These are phyloP conservation scores for Hemibagrus wyckioides DNA, from an alignment of 2,113 vertebrate genomes.

Conservation along the genomic window DNA sequence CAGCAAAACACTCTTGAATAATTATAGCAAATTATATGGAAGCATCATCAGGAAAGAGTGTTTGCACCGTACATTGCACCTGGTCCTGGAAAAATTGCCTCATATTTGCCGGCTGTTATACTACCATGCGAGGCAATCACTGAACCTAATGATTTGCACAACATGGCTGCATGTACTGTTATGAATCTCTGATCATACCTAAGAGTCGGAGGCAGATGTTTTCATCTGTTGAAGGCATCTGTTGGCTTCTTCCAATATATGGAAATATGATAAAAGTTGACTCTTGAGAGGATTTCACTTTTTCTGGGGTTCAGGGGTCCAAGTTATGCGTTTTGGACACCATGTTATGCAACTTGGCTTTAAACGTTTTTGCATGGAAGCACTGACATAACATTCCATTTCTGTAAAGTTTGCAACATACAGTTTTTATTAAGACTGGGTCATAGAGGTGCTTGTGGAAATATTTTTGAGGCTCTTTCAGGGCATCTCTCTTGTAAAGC, in stretches of 20 bases:
- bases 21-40: background rate
- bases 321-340: background rate
- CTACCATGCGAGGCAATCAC: background rate
- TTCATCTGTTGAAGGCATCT: background rate
- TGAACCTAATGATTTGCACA: background rate
- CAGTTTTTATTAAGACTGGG: background rate
- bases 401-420: background rate
- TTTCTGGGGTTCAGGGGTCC: background rate
- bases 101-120: background rate
- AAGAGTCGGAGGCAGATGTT: background rate
- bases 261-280: conserved; percentile 1
- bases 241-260: background rate
- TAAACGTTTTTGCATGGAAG: background rate
- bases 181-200: background rate
- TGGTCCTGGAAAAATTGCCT: conserved; percentile 8
- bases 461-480: background rate
- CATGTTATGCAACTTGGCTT: background rate
- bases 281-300: background rate
- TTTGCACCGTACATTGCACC: background rate
- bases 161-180: background rate
- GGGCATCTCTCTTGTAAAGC: background rate
- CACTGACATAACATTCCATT: background rate
- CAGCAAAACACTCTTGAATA: background rate
- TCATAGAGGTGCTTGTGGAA: background rate
- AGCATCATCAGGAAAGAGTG: background rate